phyloP scores from a whole-genome alignment of 2,797 vertebrate species.

The Xiphophorus birchmanni region DNA sequence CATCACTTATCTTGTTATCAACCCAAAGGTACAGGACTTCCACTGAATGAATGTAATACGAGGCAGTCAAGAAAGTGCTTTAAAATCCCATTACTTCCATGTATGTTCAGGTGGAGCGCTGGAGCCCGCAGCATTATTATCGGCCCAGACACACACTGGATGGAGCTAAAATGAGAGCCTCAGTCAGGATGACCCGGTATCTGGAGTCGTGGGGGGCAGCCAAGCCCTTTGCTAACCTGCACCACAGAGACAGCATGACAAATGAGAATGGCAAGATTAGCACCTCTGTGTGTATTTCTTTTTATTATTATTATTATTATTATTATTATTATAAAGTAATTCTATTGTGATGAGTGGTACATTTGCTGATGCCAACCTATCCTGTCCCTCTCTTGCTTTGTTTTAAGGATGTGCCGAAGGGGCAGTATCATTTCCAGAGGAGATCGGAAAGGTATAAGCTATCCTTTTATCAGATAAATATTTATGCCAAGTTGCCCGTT shows the following conservation, averaged over 20 bases:
- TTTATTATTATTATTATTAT: too few species aligned
- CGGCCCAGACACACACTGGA: slow-evolving; percentile 85
- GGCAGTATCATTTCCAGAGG: slow-evolving; percentile 92
- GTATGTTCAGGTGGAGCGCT: slow-evolving; percentile 83
- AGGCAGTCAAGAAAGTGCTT: not conserved
- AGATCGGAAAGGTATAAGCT: slow-evolving; percentile 86
- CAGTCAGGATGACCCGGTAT: slow-evolving; percentile 94
- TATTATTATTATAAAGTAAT: not conserved
- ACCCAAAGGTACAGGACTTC: slow-evolving; percentile 83
- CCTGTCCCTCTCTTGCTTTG: slow-evolving; percentile 18
- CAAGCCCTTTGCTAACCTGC: slow-evolving; percentile 91
- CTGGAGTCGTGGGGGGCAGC: slow-evolving; percentile 95
- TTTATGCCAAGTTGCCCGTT: slow-evolving; percentile 22
- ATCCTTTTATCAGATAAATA: not conserved
- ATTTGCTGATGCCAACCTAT: slow-evolving; percentile 26
- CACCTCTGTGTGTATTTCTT: slow-evolving; percentile 84
- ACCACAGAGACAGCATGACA: slow-evolving; percentile 89
- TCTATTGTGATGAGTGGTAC: not conserved
- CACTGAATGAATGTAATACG: not conserved
- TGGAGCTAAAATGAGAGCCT: slow-evolving; percentile 94
- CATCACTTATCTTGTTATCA: slow-evolving; percentile 93
- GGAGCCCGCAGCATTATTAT: slow-evolving; percentile 90
- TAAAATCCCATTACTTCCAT: not conserved
- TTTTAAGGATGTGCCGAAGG: slow-evolving; percentile 90
- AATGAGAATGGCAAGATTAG: slow-evolving; percentile 95